Evolutionary conservation across 2,113 vertebrate genomes (phyloP), one percentile per base, ranked within the genome.

Genomic region (Trochalopteron elliotii): DNA sequence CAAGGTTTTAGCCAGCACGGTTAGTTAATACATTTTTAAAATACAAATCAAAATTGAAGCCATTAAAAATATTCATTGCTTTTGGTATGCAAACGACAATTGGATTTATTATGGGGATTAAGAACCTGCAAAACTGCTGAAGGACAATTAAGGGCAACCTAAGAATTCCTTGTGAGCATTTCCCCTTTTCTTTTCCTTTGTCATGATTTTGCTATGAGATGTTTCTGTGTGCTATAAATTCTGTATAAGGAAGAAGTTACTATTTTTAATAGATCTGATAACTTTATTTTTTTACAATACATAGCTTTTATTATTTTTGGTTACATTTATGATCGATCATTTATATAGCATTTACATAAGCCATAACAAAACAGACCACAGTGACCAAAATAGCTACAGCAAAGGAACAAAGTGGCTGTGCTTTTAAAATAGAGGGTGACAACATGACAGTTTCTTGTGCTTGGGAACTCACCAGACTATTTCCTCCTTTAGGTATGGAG

Each of bases 401-500:
- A 70, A 93, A 93, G 93, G 96, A 97, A 97, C 96, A 96, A 95
- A 85, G 95, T 92, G 93, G 87, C 78, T 74, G 80, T 95, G 87
- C 95, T 89, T 96, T 95, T 96, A 94, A 97, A 90, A 96, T 74
- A 95, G 96, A 94, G 90, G 94, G 94, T 97, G 97, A 97, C 97
- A 98, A 91, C 94, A 97, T 97, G 98, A 97, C 97, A 97, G 94
- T 97, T 97, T 97, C 80, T 70, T 95, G 95, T 25, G 97, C 98
- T 99, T 99, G 98, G 98, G 99, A 99, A 99, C 98, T 97, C 97
- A 97, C 96, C 97, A 98, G 98, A 97, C 96, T 93, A 96, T 98
- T 98, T 98, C 98, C 98, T 98, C 97, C 98, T 98, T 98, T 96
- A 96, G 96, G 98, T 97, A 96, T 97, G 78, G 25, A 95, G 95